Evolutionary conservation across 2,113 vertebrate species (phyloP).

Genomic region (Albula goreensis): DNA sequence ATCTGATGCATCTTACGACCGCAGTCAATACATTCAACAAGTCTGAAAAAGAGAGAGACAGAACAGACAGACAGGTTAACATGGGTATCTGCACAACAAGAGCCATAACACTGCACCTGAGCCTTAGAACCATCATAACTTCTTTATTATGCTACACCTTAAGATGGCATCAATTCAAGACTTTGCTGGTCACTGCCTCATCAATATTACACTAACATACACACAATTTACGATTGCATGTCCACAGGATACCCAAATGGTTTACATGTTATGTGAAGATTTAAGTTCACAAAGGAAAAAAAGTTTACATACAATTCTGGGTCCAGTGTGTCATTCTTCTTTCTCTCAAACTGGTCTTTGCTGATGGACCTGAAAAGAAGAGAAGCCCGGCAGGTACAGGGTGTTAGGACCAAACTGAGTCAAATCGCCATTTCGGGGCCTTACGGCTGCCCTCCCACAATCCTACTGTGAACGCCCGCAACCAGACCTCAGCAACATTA

Average conservation of each 20-base stretch:
- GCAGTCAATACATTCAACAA: constrained; percentile 97
- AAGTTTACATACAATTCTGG: constrained; percentile 87
- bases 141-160: neutral
- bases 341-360: constrained; percentile 98
- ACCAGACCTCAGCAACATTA: neutral
- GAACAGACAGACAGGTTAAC: constrained; percentile 6
- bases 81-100: neutral
- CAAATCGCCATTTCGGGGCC: neutral
- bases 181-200: neutral
- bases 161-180: neutral
- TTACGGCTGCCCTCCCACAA: neutral
- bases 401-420: neutral
- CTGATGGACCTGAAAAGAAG: constrained; percentile 84
- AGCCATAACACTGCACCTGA: neutral
- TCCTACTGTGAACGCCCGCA: neutral
- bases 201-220: neutral
- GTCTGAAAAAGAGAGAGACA: constrained; percentile 64
- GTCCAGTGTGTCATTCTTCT: constrained; percentile 97
- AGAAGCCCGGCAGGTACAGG: neutral
- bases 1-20: constrained; percentile 99
- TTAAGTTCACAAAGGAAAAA: no score
- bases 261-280: no score
- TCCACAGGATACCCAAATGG: no score
- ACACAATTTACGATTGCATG: neutral
- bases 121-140: neutral